Evolutionary conservation across 2,113 vertebrate genomes (phyloP).

Genomic region (zebrafish (Danio rerio)): GRCz12tu NC_133180.1:52070001-52070500

Average conservation of each 20-base stretch:
- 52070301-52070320: not conserved
- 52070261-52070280: not conserved
- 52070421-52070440: slow-evolving; percentile 49
- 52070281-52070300: not conserved
- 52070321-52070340: not conserved
- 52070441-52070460: slow-evolving; percentile 70
- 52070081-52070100: no score
- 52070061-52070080: no score
- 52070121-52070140: no score
- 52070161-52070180: no score
- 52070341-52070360: not conserved
- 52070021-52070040: no score
- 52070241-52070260: not conserved
- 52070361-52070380: not conserved
- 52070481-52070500: slow-evolving; percentile 23
- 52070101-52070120: no score
- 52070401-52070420: slow-evolving; percentile 25
- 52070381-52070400: not conserved
- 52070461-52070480: slow-evolving; percentile 56
- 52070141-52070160: no score
- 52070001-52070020: no score
- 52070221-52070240: not conserved
- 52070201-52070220: not conserved
- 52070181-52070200: no score
- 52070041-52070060: no score